These are phyloP conservation scores for Pocillopora grandis DNA, from an alignment of 92 coral and sea anemone species.

Conservation along the genomic window DNA sequence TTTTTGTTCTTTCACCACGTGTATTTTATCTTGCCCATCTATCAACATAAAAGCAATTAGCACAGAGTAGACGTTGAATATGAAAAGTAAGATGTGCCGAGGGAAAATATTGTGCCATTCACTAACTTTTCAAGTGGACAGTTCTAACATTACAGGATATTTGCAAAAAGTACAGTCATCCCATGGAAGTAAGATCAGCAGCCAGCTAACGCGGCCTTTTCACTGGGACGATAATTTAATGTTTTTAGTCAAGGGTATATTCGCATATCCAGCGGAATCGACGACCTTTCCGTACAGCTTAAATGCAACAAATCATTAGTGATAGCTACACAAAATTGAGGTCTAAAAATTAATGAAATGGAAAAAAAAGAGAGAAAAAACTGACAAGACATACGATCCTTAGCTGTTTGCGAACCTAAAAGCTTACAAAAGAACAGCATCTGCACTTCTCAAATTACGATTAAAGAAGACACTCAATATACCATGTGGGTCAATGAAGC, in stretches of 20 bases:
- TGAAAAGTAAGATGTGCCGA: neutral
- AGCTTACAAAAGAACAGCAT: slow-evolving; percentile 41
- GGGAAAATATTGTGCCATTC: neutral
- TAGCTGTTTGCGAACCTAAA: neutral
- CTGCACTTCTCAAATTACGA: slow-evolving; percentile 16
- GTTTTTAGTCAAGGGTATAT: neutral
- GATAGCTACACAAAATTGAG: neutral
- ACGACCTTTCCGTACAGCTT: neutral
- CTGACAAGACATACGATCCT: neutral
- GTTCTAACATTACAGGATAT: slow-evolving; percentile 1
- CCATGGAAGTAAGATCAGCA: neutral
- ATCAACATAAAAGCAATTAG: slow-evolving; percentile 28
- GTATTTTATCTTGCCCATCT: slow-evolving; percentile 31
- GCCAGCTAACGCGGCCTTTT: neutral
- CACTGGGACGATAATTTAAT: slow-evolving; percentile 15
- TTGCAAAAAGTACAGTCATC: slow-evolving; percentile 8
- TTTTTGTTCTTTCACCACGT: slow-evolving; percentile 28
- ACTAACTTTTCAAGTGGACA: neutral
- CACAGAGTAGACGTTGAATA: neutral
- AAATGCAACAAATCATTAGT: slow-evolving; percentile 1
- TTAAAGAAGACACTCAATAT: slow-evolving; percentile 9
- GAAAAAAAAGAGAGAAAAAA: neutral
- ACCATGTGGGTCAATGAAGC: slow-evolving; percentile 20
- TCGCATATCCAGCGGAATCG: slow-evolving; percentile 5
- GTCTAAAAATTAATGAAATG: neutral